phyloP scores from a whole-genome alignment of 2,113 vertebrate species.

The Ophthalmolycus amberensis region DNA sequence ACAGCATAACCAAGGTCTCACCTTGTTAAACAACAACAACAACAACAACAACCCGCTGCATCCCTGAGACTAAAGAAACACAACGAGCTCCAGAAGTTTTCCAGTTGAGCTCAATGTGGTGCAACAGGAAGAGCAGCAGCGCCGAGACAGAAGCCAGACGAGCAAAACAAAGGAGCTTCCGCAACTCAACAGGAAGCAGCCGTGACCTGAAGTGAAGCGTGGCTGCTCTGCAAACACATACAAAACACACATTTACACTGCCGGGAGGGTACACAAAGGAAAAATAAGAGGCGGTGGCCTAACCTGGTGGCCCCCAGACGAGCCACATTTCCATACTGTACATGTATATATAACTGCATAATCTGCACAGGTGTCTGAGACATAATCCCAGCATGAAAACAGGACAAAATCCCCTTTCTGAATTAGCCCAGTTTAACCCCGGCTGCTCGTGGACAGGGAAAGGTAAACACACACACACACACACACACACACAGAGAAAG shows the following conservation, averaged over 20 bases:
- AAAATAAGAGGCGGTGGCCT: not conserved
- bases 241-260: not conserved
- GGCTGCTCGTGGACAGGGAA: conserved; percentile 22
- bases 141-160: no score
- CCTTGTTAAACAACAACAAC: conserved; percentile 3
- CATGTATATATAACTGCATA: conserved; percentile 19
- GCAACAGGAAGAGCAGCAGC: conserved; percentile 65
- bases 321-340: conserved; percentile 42
- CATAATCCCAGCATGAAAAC: conserved; percentile 66
- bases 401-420: conserved; percentile 62
- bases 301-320: conserved; percentile 1
- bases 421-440: conserved; percentile 69
- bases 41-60: conserved; percentile 3
- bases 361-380: conserved; percentile 60
- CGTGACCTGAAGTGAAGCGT: conserved; percentile 39
- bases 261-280: not conserved
- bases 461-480: conserved; percentile 42
- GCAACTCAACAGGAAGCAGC: conserved; percentile 78
- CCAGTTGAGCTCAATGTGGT: conserved; percentile 29
- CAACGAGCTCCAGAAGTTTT: conserved; percentile 42
- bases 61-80: not conserved
- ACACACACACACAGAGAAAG: not conserved
- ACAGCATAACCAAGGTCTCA: not conserved
- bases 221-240: conserved; percentile 52
- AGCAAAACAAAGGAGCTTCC: conserved; percentile 76